A percentile compares a stretch with the other conserved stretches of the same genome.
Evolutionary conservation across 2,797 vertebrate species (phyloP).

Genomic region (Lophius americanus): DNA sequence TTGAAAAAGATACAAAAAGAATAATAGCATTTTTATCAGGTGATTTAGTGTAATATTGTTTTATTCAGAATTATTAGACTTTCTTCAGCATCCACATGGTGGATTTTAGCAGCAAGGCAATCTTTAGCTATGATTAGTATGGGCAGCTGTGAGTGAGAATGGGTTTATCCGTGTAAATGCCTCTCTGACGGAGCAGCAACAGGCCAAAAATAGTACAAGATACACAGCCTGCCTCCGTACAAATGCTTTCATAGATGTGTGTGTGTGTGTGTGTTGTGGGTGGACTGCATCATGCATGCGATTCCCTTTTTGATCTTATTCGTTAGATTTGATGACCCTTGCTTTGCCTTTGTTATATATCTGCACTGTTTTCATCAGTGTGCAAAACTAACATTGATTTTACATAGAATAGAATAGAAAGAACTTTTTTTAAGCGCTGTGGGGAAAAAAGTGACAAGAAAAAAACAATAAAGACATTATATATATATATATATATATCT

Average conservation of each 20-base stretch:
- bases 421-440: too few species aligned
- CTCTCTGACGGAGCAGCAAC: conserved; percentile 39
- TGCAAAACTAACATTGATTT: too few species aligned
- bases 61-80: background rate
- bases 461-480: too few species aligned
- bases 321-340: too few species aligned
- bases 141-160: conserved; percentile 38
- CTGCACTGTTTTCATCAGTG: too few species aligned
- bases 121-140: conserved; percentile 29
- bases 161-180: conserved; percentile 47
- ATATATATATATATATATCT: too few species aligned
- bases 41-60: background rate
- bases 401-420: too few species aligned
- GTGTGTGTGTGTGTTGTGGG: conserved; percentile 20
- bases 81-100: background rate
- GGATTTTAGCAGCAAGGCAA: conserved; percentile 21
- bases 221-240: conserved; percentile 34
- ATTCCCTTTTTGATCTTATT: conserved; percentile 25
- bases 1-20: background rate
- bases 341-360: too few species aligned
- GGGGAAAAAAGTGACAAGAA: too few species aligned
- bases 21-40: background rate
- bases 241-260: conserved; percentile 22
- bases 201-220: conserved; percentile 56
- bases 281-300: conserved; percentile 13